Percentiles rank a stretch among this genome's conserved stretches.
phyloP scores from a whole-genome alignment of 2,113 vertebrate species.

The Perca schrenkii region DNA sequence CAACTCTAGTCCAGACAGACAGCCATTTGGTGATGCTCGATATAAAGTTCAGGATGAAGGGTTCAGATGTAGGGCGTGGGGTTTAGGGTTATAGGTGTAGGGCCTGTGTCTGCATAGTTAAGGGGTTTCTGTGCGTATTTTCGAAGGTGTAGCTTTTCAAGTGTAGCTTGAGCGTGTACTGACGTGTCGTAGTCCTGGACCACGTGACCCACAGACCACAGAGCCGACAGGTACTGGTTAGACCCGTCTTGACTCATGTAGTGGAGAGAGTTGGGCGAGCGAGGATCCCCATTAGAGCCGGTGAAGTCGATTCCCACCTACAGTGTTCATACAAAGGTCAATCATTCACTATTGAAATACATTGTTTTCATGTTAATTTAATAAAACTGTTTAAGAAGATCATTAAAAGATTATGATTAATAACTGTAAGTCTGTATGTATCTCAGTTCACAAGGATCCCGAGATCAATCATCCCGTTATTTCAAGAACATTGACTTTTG shows the following conservation, averaged over 20 bases:
- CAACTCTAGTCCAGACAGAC: too few relatives aligned
- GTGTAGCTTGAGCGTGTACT: conserved; percentile 45
- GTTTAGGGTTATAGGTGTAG: background rate
- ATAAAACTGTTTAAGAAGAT: background rate
- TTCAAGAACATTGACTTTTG: background rate
- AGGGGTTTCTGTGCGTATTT: background rate
- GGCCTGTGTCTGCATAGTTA: background rate
- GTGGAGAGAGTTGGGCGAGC: conserved; percentile 91
- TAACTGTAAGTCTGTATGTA: background rate
- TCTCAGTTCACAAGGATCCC: background rate
- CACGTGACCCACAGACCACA: conserved; percentile 94
- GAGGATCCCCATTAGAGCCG: conserved; percentile 94
- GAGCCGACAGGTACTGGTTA: conserved; percentile 92
- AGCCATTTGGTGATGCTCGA: too few relatives aligned
- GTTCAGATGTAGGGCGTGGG: background rate
- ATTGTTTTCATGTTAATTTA: background rate
- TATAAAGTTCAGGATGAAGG: background rate
- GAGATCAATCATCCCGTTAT: background rate
- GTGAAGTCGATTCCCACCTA: conserved; percentile 97
- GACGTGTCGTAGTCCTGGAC: conserved; percentile 95
- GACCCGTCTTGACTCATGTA: conserved; percentile 91
- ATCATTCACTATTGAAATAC: background rate
- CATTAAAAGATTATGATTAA: background rate
- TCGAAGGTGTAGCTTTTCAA: background rate
- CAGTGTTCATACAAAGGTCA: background rate